Base-by-base conservation (phyloP, 2,888 invertebrate species). In the Sphaerophoria rueppellii region DNA sequence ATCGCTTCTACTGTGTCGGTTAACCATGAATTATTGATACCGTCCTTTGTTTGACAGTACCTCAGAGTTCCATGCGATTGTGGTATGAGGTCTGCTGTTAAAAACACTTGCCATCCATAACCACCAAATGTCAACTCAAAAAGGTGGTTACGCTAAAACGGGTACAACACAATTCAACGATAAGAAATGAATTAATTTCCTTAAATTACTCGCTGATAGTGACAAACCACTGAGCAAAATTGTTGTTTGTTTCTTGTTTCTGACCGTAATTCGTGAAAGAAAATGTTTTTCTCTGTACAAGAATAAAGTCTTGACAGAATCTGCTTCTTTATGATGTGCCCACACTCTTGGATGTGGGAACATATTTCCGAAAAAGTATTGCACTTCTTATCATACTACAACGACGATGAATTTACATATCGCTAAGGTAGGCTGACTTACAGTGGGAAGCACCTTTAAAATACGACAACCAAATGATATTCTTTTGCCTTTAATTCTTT, bases 151-250 rank as follows among this genome's bases (percentile, higher is more conserved):
- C 50, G 43, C 37, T 58, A 37, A 57, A 11, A 32, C 65, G 71
- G 76, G 52, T 67, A 37, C 16, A 76, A 6, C 6, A 37, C 11
- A 82, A 34, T 70, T 57, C 46, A 14, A 35, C 60, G 82, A 83
- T 83, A 83, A 83, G 79, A 9, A 60, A 55, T 70, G 82, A 79
- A 83, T 83, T 79, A 58, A 79, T 82, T 82, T 79, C 72, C 69
- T 73, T 82, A 78, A 78, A 73, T 70, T 77, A 57, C 61, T 54
- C 61, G 71, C 79, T 75, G 82, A 83, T 83, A 83, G 79, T 75
- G 24, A 79, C 79, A 83, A 83, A 83, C 79, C 82, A 52, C 79
- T 83, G 75, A 79, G 71, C 82, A 75, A 40, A 40, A 50, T 24
- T 24, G 24, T 24, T 24, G 58, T 58, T 58, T 40, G n/a, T 50